Conservation (phyloP, 2,113 vertebrate species). For the Odocoileus virginianus region DNA sequence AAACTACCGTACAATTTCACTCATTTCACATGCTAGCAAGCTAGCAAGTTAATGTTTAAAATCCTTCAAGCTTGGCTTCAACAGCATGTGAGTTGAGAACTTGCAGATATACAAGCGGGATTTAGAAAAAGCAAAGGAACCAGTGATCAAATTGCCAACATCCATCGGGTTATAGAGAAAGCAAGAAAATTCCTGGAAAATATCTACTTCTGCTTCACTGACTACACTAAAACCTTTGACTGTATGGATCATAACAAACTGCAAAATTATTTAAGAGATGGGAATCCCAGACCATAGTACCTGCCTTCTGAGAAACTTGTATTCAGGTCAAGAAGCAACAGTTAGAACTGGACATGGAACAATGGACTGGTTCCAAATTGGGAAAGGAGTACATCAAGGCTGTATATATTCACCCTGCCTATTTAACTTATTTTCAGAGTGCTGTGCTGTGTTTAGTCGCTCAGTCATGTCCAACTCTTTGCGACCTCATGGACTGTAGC, state of each 20-base stretch:
- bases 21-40: background rate
- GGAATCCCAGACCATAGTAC: background rate
- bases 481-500: background rate
- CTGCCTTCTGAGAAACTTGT: background rate
- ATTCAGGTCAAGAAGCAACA: background rate
- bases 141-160: background rate
- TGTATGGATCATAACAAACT: background rate
- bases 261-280: background rate
- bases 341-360: background rate
- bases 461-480: background rate
- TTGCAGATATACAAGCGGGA: background rate
- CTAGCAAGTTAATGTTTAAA: background rate
- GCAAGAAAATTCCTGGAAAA: background rate
- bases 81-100: background rate
- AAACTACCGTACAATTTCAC: background rate
- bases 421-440: background rate
- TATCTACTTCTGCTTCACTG: background rate
- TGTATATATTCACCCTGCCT: background rate
- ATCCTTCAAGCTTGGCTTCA: background rate
- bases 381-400: background rate
- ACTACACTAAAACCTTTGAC: background rate
- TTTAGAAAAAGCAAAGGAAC: background rate
- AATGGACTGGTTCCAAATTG: background rate
- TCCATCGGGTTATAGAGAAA: background rate
- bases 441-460: background rate